Conservation (phyloP, 2,797 vertebrate genomes). For the Leptoclinus maculatus region DNA sequence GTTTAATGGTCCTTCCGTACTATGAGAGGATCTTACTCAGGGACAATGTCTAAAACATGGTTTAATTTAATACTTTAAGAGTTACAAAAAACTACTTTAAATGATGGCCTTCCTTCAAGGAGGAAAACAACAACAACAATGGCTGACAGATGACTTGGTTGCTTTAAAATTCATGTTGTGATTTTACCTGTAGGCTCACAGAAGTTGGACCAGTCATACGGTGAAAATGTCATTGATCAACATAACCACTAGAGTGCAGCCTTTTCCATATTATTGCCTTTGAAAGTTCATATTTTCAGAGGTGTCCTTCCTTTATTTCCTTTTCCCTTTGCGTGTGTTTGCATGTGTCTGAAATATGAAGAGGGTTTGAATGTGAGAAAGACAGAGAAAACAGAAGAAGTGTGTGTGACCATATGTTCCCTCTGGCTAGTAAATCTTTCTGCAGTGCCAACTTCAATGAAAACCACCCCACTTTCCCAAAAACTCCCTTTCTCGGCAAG, state of each 20-base stretch:
- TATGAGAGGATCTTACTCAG: not conserved
- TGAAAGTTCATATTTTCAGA: not conserved
- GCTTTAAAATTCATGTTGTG: not conserved
- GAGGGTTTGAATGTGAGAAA: not conserved
- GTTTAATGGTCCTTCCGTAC: constrained; percentile 4
- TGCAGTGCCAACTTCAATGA: constrained; percentile 43
- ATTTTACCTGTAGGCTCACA: not conserved
- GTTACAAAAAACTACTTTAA: not conserved
- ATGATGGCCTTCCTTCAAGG: not conserved
- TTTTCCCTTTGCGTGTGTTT: not conserved
- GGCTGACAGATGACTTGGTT: not conserved
- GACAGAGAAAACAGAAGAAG: not conserved
- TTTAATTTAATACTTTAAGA: constrained; percentile 29
- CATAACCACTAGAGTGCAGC: constrained; percentile 61
- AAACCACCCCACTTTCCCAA: constrained; percentile 27
- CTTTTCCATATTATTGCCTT: constrained; percentile 17
- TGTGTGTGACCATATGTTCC: constrained; percentile 46
- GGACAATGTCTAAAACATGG: not conserved
- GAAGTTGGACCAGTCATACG: not conserved
- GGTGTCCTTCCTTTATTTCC: not conserved
- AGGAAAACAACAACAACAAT: not conserved
- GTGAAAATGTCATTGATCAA: constrained; percentile 21
- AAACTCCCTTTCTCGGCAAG: not conserved
- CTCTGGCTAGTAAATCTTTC: constrained; percentile 44
- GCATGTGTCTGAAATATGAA: constrained; percentile 1